phyloP scores from a whole-genome alignment of 1,140 invertebrate species.

The fruit fly (Drosophila melanogaster) region Release_6_plus_ISO1_MT NC_004354.4:19470001-19470500 shows the following conservation, averaged over 20 bases:
- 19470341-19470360: conserved; percentile 7
- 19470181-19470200: conserved; percentile 62
- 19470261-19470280: too few relatives aligned
- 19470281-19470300: conserved; percentile 6
- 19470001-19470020: not conserved
- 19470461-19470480: not conserved
- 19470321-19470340: conserved; percentile 5
- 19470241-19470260: not conserved
- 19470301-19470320: conserved; percentile 3
- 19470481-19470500: not conserved
- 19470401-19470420: conserved; percentile 39
- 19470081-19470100: not conserved
- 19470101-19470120: conserved; percentile 29
- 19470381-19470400: conserved; percentile 22
- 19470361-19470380: conserved; percentile 14
- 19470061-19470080: conserved; percentile 22
- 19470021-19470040: conserved; percentile 6
- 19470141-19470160: conserved; percentile 59
- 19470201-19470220: conserved; percentile 60
- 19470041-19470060: too few relatives aligned
- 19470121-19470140: conserved; percentile 46
- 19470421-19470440: conserved; percentile 41
- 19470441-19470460: conserved; percentile 24
- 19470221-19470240: conserved; percentile 40
- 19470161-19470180: conserved; percentile 64